Evolutionary conservation across 2,113 vertebrate species (phyloP), one percentile per base, ranked within the genome.

Genomic region (Macquaria australasica): DNA sequence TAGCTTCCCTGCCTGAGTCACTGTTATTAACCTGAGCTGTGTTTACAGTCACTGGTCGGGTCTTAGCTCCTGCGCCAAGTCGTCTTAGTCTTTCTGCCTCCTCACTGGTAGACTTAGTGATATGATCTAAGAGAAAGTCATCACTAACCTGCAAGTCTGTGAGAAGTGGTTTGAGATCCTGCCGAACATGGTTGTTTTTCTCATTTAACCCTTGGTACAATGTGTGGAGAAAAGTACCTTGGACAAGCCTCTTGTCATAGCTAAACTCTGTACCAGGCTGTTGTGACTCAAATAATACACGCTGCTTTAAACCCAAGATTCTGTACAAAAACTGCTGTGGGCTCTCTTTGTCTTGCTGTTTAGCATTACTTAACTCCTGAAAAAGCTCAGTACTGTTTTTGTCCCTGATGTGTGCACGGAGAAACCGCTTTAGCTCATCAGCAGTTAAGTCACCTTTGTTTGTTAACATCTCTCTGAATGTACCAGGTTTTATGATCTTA

Each of bases 271-370:
- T 3, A 72, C 64, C 66, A 50, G 23, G 7, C 11, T 77, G 59
- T 34, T 70, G 41, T 10, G 56, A 87, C 4, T 69, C 56, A 72
- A 83, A 87, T 0, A 77, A 11, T 25, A 77, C 43, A 55, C 45
- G 2, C 50, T 80, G 71, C 3, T 80, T 87, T 4, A 87, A 48
- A 3, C 64, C 81, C 34, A 76, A 67, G 4, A 48, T 12, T 14
- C 4, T 1, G 16, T 77, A 83, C 39, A 75, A 5, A 31, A 86
- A 86, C n/a, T 76, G 76, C 20, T 79, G 80, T 50, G 80, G 63
- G 4, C 39, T 75, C 43, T 76, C 63, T 55, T 64, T 79, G 0
- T 75, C 85, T 12, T 79, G 34, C 1, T 86, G 79, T 25, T n/a
- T 77, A 0, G 83, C 0, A 39, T 69, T 82, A 41, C 59, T 77